Base-by-base conservation (phyloP, 2,888 invertebrate species). In the Drosophila melanosoma region DNA sequence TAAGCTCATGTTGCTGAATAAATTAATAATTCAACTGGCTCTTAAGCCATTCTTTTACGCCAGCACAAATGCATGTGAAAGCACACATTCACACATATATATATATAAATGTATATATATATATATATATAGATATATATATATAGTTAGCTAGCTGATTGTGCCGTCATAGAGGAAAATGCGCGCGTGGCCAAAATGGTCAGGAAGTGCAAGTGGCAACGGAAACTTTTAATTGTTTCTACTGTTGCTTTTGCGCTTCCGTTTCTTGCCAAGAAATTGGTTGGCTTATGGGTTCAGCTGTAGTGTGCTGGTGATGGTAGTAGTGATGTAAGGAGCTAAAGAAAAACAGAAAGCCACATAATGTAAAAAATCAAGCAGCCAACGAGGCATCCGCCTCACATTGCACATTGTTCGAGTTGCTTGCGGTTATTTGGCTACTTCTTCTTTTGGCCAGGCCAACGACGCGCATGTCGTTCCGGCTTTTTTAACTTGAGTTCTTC, bases 211-310 rank as follows among this genome's bases (percentile, higher is more conserved):
- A 87, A 87, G 86, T 87, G 86, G 79, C 86, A 89, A 81, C 86
- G 89, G 86, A 87, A 87, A 89, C 89, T 87, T 87, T 87, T 87
- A 87, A 87, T 87, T 87, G 87, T 87, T 87, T 87, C 88, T 89
- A 88, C 83, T 71, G 78, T 84, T 89, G 87, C 85, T 68, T 89
- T 80, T 87, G 75, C 77, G 74, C 80, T 82, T 89, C 88, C 88
- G 86, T 76, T 87, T 76, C 76, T 59, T 66, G 71, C 60, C 67
- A 79, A 74, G 76, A 57, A 65, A 72, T 12, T 40, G 57, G 60
- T 35, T 15, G 60, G 53, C 40, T 49, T 48, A 48, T 36, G 58
- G 58, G 58, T 45, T 45, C 60, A 51, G 42, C 54, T 33, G 20
- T 29, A 23, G 20, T 7, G n/a, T n/a, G 32, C 20, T 53, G 20